Conservation (phyloP, 2,113 vertebrate species). For the Toxotes jaculatrix region DNA sequence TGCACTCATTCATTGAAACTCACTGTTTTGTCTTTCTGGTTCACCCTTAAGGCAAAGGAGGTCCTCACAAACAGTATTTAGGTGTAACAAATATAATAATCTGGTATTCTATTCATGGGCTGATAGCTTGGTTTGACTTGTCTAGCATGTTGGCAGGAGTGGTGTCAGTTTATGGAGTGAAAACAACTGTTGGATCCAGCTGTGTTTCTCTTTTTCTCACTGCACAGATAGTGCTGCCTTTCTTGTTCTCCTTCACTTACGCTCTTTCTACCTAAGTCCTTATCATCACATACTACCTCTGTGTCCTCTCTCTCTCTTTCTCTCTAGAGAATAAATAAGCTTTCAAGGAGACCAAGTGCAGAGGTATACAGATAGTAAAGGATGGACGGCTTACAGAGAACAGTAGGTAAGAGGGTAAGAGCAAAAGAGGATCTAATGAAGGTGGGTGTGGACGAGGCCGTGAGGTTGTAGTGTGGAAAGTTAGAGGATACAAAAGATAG, state of each 20-base stretch:
- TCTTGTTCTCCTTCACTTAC: neutral
- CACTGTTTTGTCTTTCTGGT: slow-evolving; percentile 12
- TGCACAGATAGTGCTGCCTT: neutral
- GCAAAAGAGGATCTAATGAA: slow-evolving; percentile 24
- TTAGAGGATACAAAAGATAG: slow-evolving; percentile 13
- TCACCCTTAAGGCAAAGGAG: slow-evolving; percentile 22
- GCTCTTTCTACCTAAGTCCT: neutral
- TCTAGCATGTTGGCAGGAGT: neutral
- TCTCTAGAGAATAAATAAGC: slow-evolving; percentile 10
- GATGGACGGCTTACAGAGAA: slow-evolving; percentile 31
- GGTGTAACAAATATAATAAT: neutral
- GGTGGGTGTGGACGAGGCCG: slow-evolving; percentile 6
- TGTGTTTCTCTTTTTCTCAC: neutral
- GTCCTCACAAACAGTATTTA: slow-evolving; percentile 15
- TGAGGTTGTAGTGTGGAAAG: neutral
- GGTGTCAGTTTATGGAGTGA: slow-evolving; percentile 1
- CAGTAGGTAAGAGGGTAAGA: slow-evolving; percentile 15
- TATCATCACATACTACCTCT: neutral
- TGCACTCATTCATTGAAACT: slow-evolving; percentile 25
- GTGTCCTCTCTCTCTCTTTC: neutral
- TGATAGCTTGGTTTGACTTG: neutral
- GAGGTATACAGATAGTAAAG: slow-evolving; percentile 28
- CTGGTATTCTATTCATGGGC: slow-evolving; percentile 19
- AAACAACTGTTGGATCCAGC: neutral
- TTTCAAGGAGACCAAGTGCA: slow-evolving; percentile 25